Evolutionary conservation across 2,113 vertebrate species (phyloP), one percentile per base, ranked within the genome.

Genomic region (Paradoxurus hermaphroditus): DNA sequence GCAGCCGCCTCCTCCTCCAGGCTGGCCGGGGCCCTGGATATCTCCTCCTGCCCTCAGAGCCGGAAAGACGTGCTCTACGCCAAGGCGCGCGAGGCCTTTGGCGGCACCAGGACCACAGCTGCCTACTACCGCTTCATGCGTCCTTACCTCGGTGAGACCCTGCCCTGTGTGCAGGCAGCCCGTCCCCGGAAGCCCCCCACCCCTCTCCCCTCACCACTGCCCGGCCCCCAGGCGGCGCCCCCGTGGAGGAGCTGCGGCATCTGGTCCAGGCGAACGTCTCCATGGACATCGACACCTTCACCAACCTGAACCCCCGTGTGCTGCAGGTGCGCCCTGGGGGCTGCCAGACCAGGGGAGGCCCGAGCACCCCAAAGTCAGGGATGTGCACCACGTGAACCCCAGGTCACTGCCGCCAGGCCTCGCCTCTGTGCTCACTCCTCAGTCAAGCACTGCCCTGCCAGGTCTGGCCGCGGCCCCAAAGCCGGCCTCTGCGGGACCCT

Each of bases 251-350:
- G 44, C 97, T 99, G 84, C 97, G 90, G 49, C 49, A 29, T 0
- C 70, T 99, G 97, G 98, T 97, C 21, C 41, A 78, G 29, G n/a
- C 90, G 0, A 90, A 97, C 0, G 3, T 94, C 56, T 84, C 95
- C 72, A 98, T 99, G 98, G 98, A 98, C 34, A 90, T 98, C 0
- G 72, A 72, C 73, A 99, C 98, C 1, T 99, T 99, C 49, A 97
- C 98, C 0, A 0, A 82, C 95, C 98, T 99, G 36, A 99, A 99
- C 9, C 99, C 98, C 0, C 1, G n/a, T 0, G 98, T 98, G 18
- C 4, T 99, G 72, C 97, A 98, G 99, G 99, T 99, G 59, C 11
- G 78, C 51, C 7, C 31, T 7, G 1, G 63, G 13, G 39, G 62
- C 90, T 34, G 31, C 49, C 49, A 21, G 46, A 2, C 56, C 2